Evolutionary conservation across 2,888 invertebrate genomes (phyloP).

Genomic region (Caenorhabditis japonica): DNA sequence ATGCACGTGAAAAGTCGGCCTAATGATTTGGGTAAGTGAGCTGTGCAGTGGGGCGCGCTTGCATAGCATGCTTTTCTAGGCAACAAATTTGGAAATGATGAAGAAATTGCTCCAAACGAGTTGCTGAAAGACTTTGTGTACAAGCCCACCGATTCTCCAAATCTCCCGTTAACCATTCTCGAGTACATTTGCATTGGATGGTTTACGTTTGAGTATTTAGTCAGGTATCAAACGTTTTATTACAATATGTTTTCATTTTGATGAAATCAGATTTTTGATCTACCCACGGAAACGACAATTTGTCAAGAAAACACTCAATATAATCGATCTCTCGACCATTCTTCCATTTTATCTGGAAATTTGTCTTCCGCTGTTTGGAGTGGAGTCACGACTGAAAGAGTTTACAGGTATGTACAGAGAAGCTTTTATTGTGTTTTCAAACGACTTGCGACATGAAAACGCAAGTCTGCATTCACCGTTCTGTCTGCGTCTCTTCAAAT

Average conservation of each 20-base stretch:
- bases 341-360: conserved; percentile 76
- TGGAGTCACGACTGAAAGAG: conserved; percentile 72
- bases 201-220: conserved; percentile 75
- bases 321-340: conserved; percentile 76
- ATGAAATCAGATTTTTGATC: conserved; percentile 62
- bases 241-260: neutral
- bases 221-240: conserved; percentile 48
- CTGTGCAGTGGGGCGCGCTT: neutral
- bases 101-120: conserved; percentile 44
- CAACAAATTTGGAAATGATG: conserved; percentile 52
- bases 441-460: too few species aligned
- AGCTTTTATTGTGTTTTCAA: too few species aligned
- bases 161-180: conserved; percentile 60
- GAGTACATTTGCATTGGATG: conserved; percentile 76
- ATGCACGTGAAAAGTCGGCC: conserved; percentile 63
- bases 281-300: conserved; percentile 69
- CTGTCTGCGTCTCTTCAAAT: too few species aligned
- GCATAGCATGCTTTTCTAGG: conserved; percentile 9
- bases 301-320: conserved; percentile 68
- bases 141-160: conserved; percentile 72
- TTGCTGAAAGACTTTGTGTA: conserved; percentile 54
- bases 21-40: conserved; percentile 41
- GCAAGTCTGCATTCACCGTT: too few species aligned
- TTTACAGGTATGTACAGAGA: conserved; percentile 64
- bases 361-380: conserved; percentile 66